Percentiles rank a stretch among this genome's conserved stretches.
These are phyloP conservation scores for Protomyctophum bolini DNA, from an alignment of 2,113 vertebrate genomes.

Conservation along the genomic window DNA sequence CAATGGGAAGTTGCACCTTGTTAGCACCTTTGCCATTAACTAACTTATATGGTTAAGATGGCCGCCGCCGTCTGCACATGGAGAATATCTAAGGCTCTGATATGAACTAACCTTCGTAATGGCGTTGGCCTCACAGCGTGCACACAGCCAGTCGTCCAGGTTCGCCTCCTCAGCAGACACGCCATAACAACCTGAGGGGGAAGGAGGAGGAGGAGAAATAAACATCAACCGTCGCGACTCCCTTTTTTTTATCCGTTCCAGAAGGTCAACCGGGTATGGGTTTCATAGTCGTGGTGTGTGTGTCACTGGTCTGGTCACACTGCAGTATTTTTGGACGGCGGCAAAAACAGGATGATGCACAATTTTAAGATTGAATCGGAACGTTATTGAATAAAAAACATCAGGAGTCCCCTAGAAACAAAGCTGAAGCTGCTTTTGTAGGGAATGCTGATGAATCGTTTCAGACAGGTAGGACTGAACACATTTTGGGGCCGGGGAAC, in stretches of 20 bases:
- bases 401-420: too few species aligned
- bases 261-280: neutral
- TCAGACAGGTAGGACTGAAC: too few species aligned
- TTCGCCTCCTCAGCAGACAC: constrained; percentile 81
- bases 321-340: neutral
- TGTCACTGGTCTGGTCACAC: neutral
- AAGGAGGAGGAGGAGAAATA: constrained; percentile 5
- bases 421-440: too few species aligned
- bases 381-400: too few species aligned
- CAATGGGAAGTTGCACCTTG: too few species aligned
- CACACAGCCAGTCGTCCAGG: constrained; percentile 88
- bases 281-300: neutral
- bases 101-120: constrained; percentile 84
- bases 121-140: constrained; percentile 90
- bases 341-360: too few species aligned
- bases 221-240: neutral
- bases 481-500: too few species aligned
- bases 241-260: neutral
- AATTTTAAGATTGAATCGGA: neutral
- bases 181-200: constrained; percentile 89
- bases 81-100: too few species aligned
- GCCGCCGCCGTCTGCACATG: too few species aligned
- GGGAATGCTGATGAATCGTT: too few species aligned
- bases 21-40: too few species aligned
- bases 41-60: too few species aligned